phyloP scores from a whole-genome alignment of 2,797 vertebrate species.

The Percopsis omiscomaycus region DNA sequence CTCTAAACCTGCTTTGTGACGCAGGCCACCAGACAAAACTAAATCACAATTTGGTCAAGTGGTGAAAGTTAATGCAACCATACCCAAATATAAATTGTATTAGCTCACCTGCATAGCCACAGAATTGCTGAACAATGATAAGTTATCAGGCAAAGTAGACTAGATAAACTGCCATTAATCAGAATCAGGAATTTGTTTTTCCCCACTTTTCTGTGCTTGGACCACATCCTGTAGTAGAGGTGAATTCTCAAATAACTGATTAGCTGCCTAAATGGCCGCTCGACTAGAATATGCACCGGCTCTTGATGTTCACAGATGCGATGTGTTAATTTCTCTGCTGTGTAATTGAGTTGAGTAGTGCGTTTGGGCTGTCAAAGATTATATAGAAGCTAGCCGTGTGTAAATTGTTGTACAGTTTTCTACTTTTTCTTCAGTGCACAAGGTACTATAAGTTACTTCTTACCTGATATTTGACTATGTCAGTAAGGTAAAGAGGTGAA shows the following conservation, averaged over 20 bases:
- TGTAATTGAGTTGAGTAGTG: conserved; percentile 52
- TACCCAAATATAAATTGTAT: no score
- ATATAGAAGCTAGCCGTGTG: conserved; percentile 59
- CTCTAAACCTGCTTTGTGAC: no score
- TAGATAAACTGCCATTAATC: not conserved
- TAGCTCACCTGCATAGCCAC: no score
- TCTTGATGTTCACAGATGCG: no score
- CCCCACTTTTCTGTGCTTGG: not conserved
- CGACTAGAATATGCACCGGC: conserved; percentile 7
- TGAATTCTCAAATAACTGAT: conserved; percentile 14
- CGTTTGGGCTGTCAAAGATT: conserved; percentile 41
- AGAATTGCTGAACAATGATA: not conserved
- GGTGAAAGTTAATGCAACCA: no score
- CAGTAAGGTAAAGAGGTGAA: conserved; percentile 51
- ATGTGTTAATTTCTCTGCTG: conserved; percentile 28
- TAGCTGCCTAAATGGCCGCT: conserved; percentile 31
- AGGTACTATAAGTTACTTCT: conserved; percentile 75
- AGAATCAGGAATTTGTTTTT: not conserved
- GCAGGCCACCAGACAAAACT: no score
- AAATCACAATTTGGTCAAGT: no score
- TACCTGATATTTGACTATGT: conserved; percentile 56
- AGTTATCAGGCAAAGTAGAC: conserved; percentile 16
- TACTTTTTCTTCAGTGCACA: conserved; percentile 63
- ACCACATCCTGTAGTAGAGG: conserved; percentile 11
- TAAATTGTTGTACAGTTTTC: conserved; percentile 70